A percentile compares a stretch with the other conserved stretches of the same genome.
These are phyloP conservation scores for Colletes collaris DNA, from an alignment of 2,888 invertebrate genomes.

Conservation along the genomic window DNA sequence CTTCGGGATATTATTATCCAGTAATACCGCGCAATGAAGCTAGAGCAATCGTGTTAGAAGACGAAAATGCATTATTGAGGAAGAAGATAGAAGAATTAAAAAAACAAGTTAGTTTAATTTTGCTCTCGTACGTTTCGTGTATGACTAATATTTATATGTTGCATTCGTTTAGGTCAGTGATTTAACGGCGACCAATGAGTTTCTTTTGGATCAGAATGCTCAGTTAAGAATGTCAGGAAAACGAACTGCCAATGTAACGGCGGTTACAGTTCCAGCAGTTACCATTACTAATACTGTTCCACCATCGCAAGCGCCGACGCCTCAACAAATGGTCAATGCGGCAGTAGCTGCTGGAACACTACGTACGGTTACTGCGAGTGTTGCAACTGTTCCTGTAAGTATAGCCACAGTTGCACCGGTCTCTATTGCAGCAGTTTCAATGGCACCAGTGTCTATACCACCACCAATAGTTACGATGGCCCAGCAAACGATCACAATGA, in stretches of 20 bases:
- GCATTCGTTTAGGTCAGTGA: conserved; percentile 85
- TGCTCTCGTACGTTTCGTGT: not conserved
- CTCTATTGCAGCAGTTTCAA: conserved; percentile 85
- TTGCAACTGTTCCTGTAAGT: conserved; percentile 86
- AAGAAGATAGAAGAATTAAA: conserved; percentile 89
- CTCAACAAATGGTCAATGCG: conserved; percentile 83
- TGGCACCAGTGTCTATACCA: conserved; percentile 85
- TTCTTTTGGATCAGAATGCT: conserved; percentile 91
- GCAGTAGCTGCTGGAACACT: conserved; percentile 82
- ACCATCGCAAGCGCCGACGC: conserved; percentile 83
- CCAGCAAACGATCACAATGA: conserved; percentile 81
- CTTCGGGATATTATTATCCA: conserved; percentile 79
- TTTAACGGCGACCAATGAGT: conserved; percentile 90
- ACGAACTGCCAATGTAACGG: conserved; percentile 84
- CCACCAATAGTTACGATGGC: conserved; percentile 87
- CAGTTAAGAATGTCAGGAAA: conserved; percentile 87
- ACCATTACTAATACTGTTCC: conserved; percentile 85
- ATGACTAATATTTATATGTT: not conserved
- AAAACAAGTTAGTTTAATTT: conserved; percentile 84
- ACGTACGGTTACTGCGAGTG: conserved; percentile 85
- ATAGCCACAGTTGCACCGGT: conserved; percentile 86
- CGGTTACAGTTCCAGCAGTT: conserved; percentile 86
- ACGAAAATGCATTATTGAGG: conserved; percentile 88
- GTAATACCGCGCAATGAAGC: conserved; percentile 81
- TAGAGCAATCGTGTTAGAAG: conserved; percentile 85